phyloP scores from a whole-genome alignment of 2,888 invertebrate genomes.

The Onchidella celtica region DNA sequence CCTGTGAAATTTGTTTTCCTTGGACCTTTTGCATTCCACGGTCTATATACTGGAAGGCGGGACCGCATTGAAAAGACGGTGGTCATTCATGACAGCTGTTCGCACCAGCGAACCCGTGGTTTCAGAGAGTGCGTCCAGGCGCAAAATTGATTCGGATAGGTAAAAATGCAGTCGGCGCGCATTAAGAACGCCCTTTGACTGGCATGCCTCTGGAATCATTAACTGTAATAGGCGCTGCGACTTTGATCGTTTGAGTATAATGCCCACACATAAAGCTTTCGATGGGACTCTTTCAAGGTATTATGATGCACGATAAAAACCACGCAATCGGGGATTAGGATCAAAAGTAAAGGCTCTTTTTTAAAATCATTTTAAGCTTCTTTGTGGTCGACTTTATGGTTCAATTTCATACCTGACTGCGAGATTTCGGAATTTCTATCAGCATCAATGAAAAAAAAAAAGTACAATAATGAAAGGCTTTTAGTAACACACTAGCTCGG shows the following conservation, averaged over 20 bases:
- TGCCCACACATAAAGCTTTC: too few species aligned
- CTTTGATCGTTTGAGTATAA: background rate
- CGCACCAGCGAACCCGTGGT: background rate
- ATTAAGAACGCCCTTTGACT: background rate
- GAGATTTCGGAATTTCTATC: too few species aligned
- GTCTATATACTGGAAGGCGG: background rate
- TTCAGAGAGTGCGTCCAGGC: slow-evolving; percentile 1
- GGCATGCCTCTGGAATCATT: background rate
- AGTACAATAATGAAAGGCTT: too few species aligned
- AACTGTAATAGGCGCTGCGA: background rate
- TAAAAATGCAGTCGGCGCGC: background rate
- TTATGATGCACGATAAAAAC: too few species aligned
- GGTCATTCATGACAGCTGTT: background rate
- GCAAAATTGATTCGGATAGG: background rate
- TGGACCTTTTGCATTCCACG: background rate
- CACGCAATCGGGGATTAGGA: too few species aligned
- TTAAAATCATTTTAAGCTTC: too few species aligned
- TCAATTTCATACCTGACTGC: too few species aligned
- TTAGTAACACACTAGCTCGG: too few species aligned
- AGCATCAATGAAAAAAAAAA: too few species aligned
- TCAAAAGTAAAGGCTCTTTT: too few species aligned
- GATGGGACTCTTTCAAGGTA: too few species aligned
- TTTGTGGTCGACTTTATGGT: too few species aligned
- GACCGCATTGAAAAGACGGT: background rate
- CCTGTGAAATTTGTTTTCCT: slow-evolving; percentile 6